phyloP scores from a whole-genome alignment of 1,140 invertebrate genomes.

The Diorhabda elongata region DNA sequence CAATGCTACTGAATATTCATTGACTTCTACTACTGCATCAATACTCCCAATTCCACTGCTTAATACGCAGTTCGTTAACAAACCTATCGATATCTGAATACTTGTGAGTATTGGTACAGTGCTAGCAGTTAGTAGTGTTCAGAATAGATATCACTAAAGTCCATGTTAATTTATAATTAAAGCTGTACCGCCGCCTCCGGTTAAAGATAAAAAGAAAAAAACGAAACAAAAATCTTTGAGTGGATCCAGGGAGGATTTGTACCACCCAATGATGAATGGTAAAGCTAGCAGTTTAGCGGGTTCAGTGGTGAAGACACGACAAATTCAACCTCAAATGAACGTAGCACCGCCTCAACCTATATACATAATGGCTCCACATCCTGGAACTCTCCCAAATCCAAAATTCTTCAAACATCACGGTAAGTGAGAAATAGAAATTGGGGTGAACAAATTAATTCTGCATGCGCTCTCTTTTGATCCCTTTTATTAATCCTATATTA shows the following conservation, averaged over 20 bases:
- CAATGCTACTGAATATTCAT: too few species aligned
- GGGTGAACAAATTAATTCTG: too few species aligned
- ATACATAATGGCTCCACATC: constrained; percentile 45
- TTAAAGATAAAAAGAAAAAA: constrained; percentile 56
- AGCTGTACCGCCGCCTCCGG: constrained; percentile 74
- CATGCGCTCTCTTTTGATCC: too few species aligned
- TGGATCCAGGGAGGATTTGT: constrained; percentile 52
- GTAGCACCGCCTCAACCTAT: constrained; percentile 39
- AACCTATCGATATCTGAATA: too few species aligned
- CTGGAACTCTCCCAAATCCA: constrained; percentile 44
- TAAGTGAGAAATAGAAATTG: constrained; percentile 12
- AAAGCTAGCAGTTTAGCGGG: constrained; percentile 46
- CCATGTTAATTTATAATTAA: too few species aligned
- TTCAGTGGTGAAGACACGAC: constrained; percentile 45
- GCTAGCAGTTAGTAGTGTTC: too few species aligned
- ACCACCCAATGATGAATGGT: constrained; percentile 47
- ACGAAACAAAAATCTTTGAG: constrained; percentile 47
- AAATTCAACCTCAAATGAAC: constrained; percentile 20
- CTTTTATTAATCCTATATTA: too few species aligned
- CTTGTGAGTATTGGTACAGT: too few species aligned
- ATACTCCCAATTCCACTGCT: too few species aligned
- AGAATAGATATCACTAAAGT: too few species aligned
- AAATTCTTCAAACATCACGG: constrained; percentile 46
- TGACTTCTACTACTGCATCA: too few species aligned
- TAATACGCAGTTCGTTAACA: too few species aligned